Base-by-base conservation (phyloP, 2,797 vertebrate species). In the Nyctalus aviator region DNA sequence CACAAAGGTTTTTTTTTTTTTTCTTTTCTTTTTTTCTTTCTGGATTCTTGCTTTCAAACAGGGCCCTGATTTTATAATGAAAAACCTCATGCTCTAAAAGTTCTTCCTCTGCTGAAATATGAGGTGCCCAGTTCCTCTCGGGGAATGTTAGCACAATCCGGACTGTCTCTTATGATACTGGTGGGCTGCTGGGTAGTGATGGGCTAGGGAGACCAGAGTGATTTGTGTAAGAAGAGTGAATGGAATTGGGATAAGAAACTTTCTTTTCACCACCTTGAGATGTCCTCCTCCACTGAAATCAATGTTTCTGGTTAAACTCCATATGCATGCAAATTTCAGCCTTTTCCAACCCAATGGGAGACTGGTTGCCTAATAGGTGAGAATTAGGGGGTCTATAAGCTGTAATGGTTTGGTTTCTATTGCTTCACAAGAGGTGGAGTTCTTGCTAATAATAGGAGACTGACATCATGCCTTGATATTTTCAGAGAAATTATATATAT, bases 301-400 rank as follows among this genome's bases (percentile, higher is more conserved):
- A 94, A 48, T 84, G 50, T 81, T 92, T 95, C 92, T 92, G 48
- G 68, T 96, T 78, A 93, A 96, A 93, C 84, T 97, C 64, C 53
- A 44, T 97, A 92, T 30, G 8, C 96, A 95, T 97, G 95, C 90
- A 96, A 96, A 95, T 97, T 97, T 98, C 88, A 96, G 55, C 94
- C 78, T 94, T 96, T 95, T 90, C 85, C 82, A 92, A 82, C 75
- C 82, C 96, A 92, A 95, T 94, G 84, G 90, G 95, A 97, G 87
- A 91, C 78, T 90, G 59, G 83, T 95, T 97, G 96, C 73, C 94
- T 96, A 97, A 83, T 55, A 77, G 13, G 73, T 97, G 48, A 95
- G 95, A 98, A 97, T 97, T 97, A 96, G 86, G 81, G 82, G n/a
- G 4, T 97, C 82, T 85, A 57, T 94, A 86, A 91, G 73, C 94